These are phyloP conservation scores for Maniola hyperantus DNA, from an alignment of 2,888 invertebrate genomes.

Conservation along the genomic window DNA sequence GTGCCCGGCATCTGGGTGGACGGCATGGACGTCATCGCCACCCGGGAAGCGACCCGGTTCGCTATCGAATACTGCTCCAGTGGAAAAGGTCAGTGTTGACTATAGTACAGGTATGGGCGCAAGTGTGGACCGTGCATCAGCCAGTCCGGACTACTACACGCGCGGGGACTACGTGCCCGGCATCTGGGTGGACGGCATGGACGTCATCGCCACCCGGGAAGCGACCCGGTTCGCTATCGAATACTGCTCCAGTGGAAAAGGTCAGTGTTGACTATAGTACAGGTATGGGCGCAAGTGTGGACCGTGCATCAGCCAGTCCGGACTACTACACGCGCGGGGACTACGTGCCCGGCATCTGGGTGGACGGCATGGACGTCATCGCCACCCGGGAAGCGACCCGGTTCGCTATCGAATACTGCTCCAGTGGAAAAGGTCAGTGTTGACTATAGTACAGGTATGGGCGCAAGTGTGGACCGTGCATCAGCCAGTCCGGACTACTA, in stretches of 20 bases:
- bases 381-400: background rate
- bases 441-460: too few species aligned
- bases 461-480: conserved; percentile 92
- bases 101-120: too few species aligned
- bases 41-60: background rate
- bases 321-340: conserved; percentile 97
- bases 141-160: conserved; percentile 94
- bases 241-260: conserved; percentile 85
- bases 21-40: conserved; percentile 86
- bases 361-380: conserved; percentile 91
- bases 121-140: conserved; percentile 93
- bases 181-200: conserved; percentile 98
- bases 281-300: too few species aligned
- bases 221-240: background rate
- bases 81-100: conserved; percentile 91
- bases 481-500: conserved; percentile 95
- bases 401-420: background rate
- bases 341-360: conserved; percentile 98
- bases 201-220: background rate
- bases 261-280: conserved; percentile 85
- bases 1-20: conserved; percentile 98
- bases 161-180: conserved; percentile 98
- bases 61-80: background rate
- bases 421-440: conserved; percentile 86
- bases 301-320: conserved; percentile 93